Evolutionary conservation across 2,888 invertebrate species (phyloP).

Genomic region (Daptonema setosum): DNA sequence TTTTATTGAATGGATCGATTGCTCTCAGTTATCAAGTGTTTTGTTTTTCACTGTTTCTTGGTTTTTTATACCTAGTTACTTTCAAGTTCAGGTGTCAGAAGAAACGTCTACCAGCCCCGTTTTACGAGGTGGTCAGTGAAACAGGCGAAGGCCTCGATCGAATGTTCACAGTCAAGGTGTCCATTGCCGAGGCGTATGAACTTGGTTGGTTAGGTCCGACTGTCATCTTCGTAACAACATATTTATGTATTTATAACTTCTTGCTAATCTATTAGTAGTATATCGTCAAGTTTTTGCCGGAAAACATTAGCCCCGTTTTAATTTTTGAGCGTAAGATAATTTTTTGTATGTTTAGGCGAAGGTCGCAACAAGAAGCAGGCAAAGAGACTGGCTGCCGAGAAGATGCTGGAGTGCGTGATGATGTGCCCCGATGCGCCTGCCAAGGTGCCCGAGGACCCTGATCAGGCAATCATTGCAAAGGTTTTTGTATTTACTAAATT

Average conservation of each 20-base stretch:
- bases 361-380: slow-evolving; percentile 90
- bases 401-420: slow-evolving; percentile 54
- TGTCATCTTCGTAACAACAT: too few relatives aligned
- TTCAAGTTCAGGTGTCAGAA: slow-evolving; percentile 60
- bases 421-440: too few relatives aligned
- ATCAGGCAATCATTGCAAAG: too few relatives aligned
- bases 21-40: neutral
- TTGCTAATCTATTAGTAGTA: too few relatives aligned
- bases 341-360: slow-evolving; percentile 18
- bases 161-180: slow-evolving; percentile 42
- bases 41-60: neutral
- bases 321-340: neutral
- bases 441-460: too few relatives aligned
- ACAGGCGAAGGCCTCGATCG: slow-evolving; percentile 77
- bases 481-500: too few relatives aligned
- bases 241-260: too few relatives aligned
- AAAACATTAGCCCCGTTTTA: too few relatives aligned
- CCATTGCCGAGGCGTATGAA: neutral
- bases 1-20: neutral
- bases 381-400: slow-evolving; percentile 79
- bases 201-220: too few relatives aligned
- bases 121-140: slow-evolving; percentile 59
- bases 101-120: slow-evolving; percentile 76
- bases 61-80: neutral
- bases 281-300: too few relatives aligned